Conservation (phyloP, 2,113 vertebrate genomes). For the Halichoeres trimaculatus region DNA sequence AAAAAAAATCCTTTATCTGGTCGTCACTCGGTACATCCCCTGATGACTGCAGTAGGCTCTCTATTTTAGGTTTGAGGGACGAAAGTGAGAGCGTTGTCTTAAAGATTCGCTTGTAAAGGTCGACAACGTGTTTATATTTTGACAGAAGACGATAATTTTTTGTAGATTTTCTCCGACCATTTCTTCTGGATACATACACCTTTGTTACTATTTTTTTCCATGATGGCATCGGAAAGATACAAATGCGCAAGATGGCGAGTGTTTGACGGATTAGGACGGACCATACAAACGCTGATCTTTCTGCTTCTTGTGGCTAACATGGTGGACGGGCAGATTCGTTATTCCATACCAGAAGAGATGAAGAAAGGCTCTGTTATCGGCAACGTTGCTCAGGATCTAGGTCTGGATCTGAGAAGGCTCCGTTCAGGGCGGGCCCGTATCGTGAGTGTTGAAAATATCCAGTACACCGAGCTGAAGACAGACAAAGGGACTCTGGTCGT, state of each 20-base stretch:
- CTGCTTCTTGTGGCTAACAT: background rate
- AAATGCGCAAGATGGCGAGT: constrained; percentile 22
- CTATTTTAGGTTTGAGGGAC: background rate
- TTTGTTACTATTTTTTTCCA: background rate
- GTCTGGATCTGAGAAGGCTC: constrained; percentile 78
- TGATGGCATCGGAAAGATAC: background rate
- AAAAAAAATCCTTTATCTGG: background rate
- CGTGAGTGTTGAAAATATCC: constrained; percentile 71
- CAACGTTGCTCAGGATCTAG: constrained; percentile 84
- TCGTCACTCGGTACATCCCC: constrained; percentile 11
- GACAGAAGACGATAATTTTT: background rate
- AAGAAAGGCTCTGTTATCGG: constrained; percentile 77
- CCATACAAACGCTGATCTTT: background rate
- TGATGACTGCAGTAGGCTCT: background rate
- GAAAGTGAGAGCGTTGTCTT: background rate
- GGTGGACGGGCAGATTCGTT: constrained; percentile 77
- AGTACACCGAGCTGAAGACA: constrained; percentile 74
- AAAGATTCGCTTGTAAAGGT: background rate
- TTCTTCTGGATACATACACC: background rate
- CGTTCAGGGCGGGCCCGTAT: constrained; percentile 79
- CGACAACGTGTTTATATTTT: background rate
- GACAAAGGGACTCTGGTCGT: constrained; percentile 76
- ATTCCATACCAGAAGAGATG: constrained; percentile 85
- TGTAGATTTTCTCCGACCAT: background rate
- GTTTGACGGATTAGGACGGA: background rate